Base-by-base conservation (phyloP, 2,797 vertebrate species). In the Rhincodon typus region DNA sequence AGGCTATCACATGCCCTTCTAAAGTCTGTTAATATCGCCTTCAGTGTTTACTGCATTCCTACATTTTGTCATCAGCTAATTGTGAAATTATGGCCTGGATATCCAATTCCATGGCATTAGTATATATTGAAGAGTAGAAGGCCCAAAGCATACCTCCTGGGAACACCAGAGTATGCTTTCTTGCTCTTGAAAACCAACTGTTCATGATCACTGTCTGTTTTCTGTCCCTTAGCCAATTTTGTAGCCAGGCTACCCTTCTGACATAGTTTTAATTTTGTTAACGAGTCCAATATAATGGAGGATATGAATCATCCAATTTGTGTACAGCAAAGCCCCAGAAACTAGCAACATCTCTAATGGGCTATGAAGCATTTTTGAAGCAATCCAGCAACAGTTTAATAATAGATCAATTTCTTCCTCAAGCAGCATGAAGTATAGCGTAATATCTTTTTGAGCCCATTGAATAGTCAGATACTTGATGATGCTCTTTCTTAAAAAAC, bases 371-470 rank as follows among this genome's bases (percentile, higher is more conserved):
- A 84, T 25, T 25, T 46, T 42, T 84, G 82, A 21, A 84, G 21
- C 82, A 84, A 84, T 84, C 42, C 8, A 46, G 82, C 82, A 84
- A 84, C 42, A 46, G 79, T 42, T 84, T 84, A 84, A 42, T 84
- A 42, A 21, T 66, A 57, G 53, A 91, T 91, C 90, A 94, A 38
- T 94, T 94, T 94, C 57, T 94, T 69, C 21, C n/a, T 66, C 57
- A 69, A 94, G 88, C n/a, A 42, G 62, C 34, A 10, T n/a, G 17
- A 93, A 12, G 19, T 93, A n/a, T 62, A 34, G 34, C 87, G 23
- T 53, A 62, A 34, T 25, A 34, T 66, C 21, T 94, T 8, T 57
- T 91, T 69, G 62, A 69, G 62, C 12, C 2, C 67, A 70, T 30
- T 94, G 42, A 70, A 42, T 46, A 10, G 69, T 13, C 67, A 27